Evolutionary conservation across 64 coral and sea anemone genomes (phyloP), one percentile per base, ranked within the genome.

Genomic region (Pocillopora verrucosa): DNA sequence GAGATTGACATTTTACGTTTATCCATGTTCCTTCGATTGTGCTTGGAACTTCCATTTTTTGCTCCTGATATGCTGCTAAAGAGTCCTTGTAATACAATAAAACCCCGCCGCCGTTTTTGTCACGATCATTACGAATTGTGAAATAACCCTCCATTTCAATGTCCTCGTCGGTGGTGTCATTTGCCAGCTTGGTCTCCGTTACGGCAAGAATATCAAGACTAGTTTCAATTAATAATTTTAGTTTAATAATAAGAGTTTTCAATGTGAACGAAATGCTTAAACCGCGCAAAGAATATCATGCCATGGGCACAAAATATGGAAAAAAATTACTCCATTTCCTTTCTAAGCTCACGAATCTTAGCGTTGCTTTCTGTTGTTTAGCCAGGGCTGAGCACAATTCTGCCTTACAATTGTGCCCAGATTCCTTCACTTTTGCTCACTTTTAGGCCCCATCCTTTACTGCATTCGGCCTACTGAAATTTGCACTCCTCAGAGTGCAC

Each of bases 361-460:
- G 17, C 37, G 13, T 85, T 61, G 36, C 80, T 64, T 36, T 91
- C 65, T 96, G 87, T 57, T 96, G 92, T 78, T 93, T 87, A 69
- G 87, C 63, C 77, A 96, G 25, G 4, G 83, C 41, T 77, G 91
- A 91, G 16, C 87, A 80, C 58, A 96, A 61, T 82, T 96, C 95
- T 0, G 87, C 84, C 30, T 93, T 80, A 36, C 95, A 96, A 14
- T 96, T 96, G 72, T 96, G 95, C 51, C 76, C 88, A 14, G 92
- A 79, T 58, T 93, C n/a, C 35, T 77, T 96, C 91, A 5, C 75
- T 93, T 74, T 93, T 87, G 73, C 82, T 91, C 38, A 96, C 95
- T 68, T 96, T 92, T 13, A 93, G 57, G 34, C 95, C 91, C 82
- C 95, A 96, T 1, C 95, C 95, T 74, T 91, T 93, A 16, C 72